Percentiles rank a stretch among this genome's conserved stretches.
These are phyloP conservation scores for Monoplex corrugatus DNA, from an alignment of 2,888 invertebrate genomes.

Conservation along the genomic window DNA sequence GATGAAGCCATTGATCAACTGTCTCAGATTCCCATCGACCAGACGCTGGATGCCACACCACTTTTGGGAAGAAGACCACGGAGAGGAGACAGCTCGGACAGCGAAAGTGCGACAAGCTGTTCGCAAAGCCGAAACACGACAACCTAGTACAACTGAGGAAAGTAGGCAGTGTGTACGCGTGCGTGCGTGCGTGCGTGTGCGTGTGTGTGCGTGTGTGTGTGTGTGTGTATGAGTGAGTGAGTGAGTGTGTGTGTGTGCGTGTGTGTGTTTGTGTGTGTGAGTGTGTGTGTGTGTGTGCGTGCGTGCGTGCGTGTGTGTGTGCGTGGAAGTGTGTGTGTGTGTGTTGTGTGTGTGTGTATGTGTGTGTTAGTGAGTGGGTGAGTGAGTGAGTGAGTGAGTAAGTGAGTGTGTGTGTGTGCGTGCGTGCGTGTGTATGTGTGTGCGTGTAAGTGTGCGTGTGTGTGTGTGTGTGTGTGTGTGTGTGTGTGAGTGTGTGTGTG, in stretches of 20 bases:
- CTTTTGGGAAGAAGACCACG: too few species aligned
- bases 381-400: neutral
- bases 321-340: too few species aligned
- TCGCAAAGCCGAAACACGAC: too few species aligned
- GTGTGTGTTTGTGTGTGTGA: neutral
- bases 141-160: too few species aligned
- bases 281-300: neutral
- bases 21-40: conserved; percentile 23
- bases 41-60: conserved; percentile 5
- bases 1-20: conserved; percentile 25
- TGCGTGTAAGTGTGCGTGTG: neutral
- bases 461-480: conserved; percentile 20
- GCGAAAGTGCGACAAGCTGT: too few species aligned
- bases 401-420: neutral
- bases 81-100: too few species aligned
- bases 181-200: too few species aligned
- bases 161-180: too few species aligned
- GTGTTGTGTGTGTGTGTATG: too few species aligned
- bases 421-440: neutral
- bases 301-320: neutral
- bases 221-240: neutral
- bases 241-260: conserved; percentile 28
- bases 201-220: neutral
- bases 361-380: too few species aligned
- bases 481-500: neutral